Percentiles rank a stretch among this genome's conserved stretches.
These are phyloP conservation scores for Drosophila ercepeae DNA, from an alignment of 1,140 invertebrate species.

Conservation along the genomic window DNA sequence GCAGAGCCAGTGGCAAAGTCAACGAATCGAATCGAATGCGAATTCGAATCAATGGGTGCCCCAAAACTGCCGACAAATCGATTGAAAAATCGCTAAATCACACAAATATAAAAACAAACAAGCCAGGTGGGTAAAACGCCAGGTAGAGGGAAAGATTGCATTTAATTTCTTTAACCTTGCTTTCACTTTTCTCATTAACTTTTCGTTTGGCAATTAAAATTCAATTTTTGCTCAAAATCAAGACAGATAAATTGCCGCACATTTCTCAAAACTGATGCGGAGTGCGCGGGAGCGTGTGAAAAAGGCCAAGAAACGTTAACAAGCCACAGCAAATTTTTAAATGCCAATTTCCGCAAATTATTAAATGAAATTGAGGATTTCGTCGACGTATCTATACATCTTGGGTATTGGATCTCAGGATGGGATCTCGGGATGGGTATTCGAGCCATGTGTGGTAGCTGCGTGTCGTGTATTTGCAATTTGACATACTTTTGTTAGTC, in stretches of 20 bases:
- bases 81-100: slow-evolving; percentile 61
- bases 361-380: slow-evolving; percentile 80
- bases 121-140: neutral
- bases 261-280: slow-evolving; percentile 47
- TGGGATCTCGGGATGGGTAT: slow-evolving; percentile 4
- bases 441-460: slow-evolving; percentile 32
- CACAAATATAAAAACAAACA: slow-evolving; percentile 35
- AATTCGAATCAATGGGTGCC: slow-evolving; percentile 50
- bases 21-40: slow-evolving; percentile 42
- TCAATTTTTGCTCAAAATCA: slow-evolving; percentile 69
- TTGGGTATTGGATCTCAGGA: slow-evolving; percentile 5
- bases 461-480: slow-evolving; percentile 72
- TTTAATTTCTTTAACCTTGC: slow-evolving; percentile 81
- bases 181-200: slow-evolving; percentile 82
- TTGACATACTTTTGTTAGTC: slow-evolving; percentile 78
- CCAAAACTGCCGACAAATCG: slow-evolving; percentile 49
- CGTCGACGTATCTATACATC: slow-evolving; percentile 65
- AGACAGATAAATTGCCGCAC: slow-evolving; percentile 67
- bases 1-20: slow-evolving; percentile 15
- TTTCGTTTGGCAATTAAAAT: slow-evolving; percentile 80
- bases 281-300: slow-evolving; percentile 72
- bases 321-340: slow-evolving; percentile 74
- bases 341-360: slow-evolving; percentile 82
- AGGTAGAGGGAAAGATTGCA: slow-evolving; percentile 33
- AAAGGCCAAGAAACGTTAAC: slow-evolving; percentile 67